These are phyloP conservation scores for Phocides pigmalion DNA, from an alignment of 1,140 invertebrate species.

Conservation along the genomic window DNA sequence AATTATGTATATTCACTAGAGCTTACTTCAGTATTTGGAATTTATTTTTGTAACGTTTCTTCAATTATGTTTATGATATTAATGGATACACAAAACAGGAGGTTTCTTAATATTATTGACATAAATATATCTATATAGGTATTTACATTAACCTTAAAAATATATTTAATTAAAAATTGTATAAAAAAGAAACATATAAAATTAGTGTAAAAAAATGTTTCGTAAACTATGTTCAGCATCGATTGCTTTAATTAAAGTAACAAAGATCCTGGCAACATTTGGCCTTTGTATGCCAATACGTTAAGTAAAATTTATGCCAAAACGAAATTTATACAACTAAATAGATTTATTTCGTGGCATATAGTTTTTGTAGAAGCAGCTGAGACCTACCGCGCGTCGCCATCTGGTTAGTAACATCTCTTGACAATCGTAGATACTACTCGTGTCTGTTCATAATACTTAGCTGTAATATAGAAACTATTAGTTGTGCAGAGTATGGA, in stretches of 20 bases:
- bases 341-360: conserved; percentile 40
- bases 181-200: too few species aligned
- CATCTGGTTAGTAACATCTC: conserved; percentile 79
- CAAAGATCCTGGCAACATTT: too few species aligned
- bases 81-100: too few species aligned
- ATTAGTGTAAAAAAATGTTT: too few species aligned
- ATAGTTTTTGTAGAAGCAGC: conserved; percentile 54
- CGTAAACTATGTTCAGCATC: too few species aligned
- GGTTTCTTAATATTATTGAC: too few species aligned
- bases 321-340: conserved; percentile 34
- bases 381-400: conserved; percentile 66
- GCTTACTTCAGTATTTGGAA: conserved; percentile 37
- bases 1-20: conserved; percentile 43
- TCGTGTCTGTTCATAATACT: conserved; percentile 35
- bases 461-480: conserved; percentile 20
- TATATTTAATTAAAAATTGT: too few species aligned
- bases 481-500: conserved; percentile 11
- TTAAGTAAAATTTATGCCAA: too few species aligned
- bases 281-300: too few species aligned
- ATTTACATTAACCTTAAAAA: too few species aligned
- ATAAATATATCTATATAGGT: too few species aligned
- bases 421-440: conserved; percentile 54
- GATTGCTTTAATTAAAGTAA: too few species aligned
- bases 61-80: conserved; percentile 18
- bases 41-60: conserved; percentile 17